phyloP scores from a whole-genome alignment of 1,140 invertebrate genomes.

The Cydia pomonella region DNA sequence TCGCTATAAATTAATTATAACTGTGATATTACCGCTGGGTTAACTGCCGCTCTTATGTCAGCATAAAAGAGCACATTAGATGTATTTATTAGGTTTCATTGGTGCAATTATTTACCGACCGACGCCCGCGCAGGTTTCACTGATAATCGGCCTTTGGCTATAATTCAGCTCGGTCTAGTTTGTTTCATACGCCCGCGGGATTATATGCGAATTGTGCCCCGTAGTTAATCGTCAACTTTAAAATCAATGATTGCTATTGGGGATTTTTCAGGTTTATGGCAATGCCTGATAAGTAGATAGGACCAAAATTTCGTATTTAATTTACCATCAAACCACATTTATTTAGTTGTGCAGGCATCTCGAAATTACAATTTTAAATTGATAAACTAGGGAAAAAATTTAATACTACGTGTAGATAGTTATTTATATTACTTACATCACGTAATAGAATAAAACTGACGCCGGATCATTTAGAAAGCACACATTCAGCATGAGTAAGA shows the following conservation, averaged over 20 bases:
- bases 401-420: too few relatives aligned
- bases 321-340: too few relatives aligned
- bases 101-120: constrained; percentile 36
- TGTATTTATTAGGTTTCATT: constrained; percentile 32
- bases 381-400: too few relatives aligned
- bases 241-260: too few relatives aligned
- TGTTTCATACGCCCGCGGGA: constrained; percentile 42
- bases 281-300: too few relatives aligned
- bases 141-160: constrained; percentile 45
- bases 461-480: too few relatives aligned
- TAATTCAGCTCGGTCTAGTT: constrained; percentile 41
- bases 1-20: constrained; percentile 27
- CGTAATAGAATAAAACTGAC: too few relatives aligned
- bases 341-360: too few relatives aligned
- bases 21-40: constrained; percentile 22
- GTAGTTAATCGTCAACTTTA: not conserved
- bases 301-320: not conserved
- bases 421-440: too few relatives aligned
- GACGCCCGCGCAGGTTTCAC: constrained; percentile 37
- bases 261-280: not conserved
- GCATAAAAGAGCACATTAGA: constrained; percentile 13
- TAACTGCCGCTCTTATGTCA: constrained; percentile 32
- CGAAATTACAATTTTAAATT: too few relatives aligned
- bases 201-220: not conserved
- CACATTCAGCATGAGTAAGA: too few relatives aligned